These are phyloP conservation scores for Toxotes jaculatrix DNA, from an alignment of 2,113 vertebrate species.

Conservation along the genomic window DNA sequence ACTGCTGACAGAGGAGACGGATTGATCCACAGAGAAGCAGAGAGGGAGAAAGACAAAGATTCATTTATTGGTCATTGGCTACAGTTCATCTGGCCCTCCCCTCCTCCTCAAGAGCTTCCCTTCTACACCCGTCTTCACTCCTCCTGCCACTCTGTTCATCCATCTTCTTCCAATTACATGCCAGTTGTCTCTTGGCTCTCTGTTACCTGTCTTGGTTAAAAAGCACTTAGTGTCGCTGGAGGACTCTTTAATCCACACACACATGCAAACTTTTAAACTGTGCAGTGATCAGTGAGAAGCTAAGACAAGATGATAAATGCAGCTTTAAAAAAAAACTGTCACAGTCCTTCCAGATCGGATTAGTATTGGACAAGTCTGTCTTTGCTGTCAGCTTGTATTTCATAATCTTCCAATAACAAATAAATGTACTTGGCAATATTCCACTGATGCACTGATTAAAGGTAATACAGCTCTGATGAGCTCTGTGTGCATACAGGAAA, in stretches of 20 bases:
- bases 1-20: slow-evolving; percentile 30
- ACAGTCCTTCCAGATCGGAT: not conserved
- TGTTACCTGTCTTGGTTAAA: slow-evolving; percentile 25
- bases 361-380: not conserved
- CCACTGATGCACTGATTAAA: not conserved
- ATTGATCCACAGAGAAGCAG: slow-evolving; percentile 25
- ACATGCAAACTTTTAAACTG: not conserved
- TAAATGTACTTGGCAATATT: slow-evolving; percentile 17
- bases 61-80: slow-evolving; percentile 27
- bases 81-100: slow-evolving; percentile 24
- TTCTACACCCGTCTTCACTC: slow-evolving; percentile 12
- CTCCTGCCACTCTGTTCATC: slow-evolving; percentile 29
- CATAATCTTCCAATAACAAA: not conserved
- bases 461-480: too few relatives aligned
- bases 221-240: slow-evolving; percentile 8
- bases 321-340: not conserved
- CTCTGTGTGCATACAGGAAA: too few relatives aligned
- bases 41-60: slow-evolving; percentile 31
- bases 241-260: not conserved
- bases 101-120: not conserved
- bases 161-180: slow-evolving; percentile 58
- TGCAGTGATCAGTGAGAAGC: not conserved
- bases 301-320: not conserved
- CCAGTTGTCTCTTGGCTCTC: slow-evolving; percentile 11
- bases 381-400: not conserved